Evolutionary conservation across 2,113 vertebrate genomes (phyloP).

Genomic region (Phalacrocorax carbo): DNA sequence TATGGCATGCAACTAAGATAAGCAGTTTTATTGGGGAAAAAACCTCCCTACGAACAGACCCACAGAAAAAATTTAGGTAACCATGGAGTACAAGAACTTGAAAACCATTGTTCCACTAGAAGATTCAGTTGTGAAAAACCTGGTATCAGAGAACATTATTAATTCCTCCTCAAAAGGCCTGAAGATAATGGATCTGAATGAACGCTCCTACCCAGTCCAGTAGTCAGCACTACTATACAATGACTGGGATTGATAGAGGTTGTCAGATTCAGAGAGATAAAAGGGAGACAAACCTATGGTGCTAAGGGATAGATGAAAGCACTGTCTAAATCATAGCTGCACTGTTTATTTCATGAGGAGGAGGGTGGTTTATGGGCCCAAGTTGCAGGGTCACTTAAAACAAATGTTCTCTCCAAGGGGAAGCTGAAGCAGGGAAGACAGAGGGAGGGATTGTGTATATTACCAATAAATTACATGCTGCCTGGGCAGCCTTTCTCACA

Average conservation of each 20-base stretch:
- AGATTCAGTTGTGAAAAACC: neutral
- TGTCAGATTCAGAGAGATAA: neutral
- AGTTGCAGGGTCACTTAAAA: neutral
- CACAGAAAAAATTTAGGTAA: neutral
- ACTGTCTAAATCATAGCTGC: neutral
- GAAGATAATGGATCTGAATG: neutral
- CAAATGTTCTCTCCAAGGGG: neutral
- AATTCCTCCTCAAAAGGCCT: neutral
- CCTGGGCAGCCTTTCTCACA: neutral
- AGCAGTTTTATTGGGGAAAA: neutral
- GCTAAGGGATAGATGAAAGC: neutral
- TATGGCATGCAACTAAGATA: neutral
- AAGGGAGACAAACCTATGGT: neutral
- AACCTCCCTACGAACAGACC: neutral
- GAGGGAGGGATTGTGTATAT: neutral
- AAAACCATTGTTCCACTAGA: neutral
- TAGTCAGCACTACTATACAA: fast-evolving
- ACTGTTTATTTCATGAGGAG: neutral
- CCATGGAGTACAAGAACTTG: neutral
- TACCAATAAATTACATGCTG: neutral
- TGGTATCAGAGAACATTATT: neutral
- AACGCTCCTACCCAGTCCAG: neutral
- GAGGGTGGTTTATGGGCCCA: neutral
- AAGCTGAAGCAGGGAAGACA: neutral
- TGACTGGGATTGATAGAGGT: neutral